Evolutionary conservation across 2,888 invertebrate genomes (phyloP), one percentile per base, ranked within the genome.

Genomic region (Apamea sordens): DNA sequence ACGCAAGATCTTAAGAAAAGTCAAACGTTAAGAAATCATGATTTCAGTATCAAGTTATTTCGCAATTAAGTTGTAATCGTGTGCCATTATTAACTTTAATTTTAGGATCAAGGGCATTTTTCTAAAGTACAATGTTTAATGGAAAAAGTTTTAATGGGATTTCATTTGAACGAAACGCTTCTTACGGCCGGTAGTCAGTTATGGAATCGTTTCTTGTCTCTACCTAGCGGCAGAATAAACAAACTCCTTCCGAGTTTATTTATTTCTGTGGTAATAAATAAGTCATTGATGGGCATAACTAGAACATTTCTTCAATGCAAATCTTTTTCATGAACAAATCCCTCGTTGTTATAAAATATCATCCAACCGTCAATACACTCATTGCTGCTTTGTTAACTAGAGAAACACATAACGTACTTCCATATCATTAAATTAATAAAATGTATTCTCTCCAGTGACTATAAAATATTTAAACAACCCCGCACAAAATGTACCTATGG

Each of bases 101-200:
- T 92, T 91, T 92, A 90, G 82, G 92, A 93, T 93, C 90, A 94
- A 94, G 93, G 92, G 90, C 91, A 93, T 95, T 95, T 95, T 94
- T 93, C 92, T 92, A 92, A 93, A 94, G 93, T 92, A 92, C 91
- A 93, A 94, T 94, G 93, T 95, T 95, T 95, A 95, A 96, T 96
- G 95, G 95, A 95, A 95, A 95, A 96, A 96, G 94, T 96, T 96
- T 95, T 95, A 96, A 96, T 96, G 92, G 93, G 93, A 94, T 96
- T 95, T 94, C 94, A 95, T 89, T 89, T 94, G 93, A 94, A 94
- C 93, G 94, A 91, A 95, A 94, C 93, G 93, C 91, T 93, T 83
- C 78, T 82, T 75, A 81, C 73, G 74, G 80, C 76, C 73, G 74
- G 80, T 74, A 82, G 90, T 92, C 92, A 89, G 93, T 93, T 94